These are phyloP conservation scores for Thecocarcelia acutangulata DNA, from an alignment of 2,888 invertebrate species.

Conservation along the genomic window DNA sequence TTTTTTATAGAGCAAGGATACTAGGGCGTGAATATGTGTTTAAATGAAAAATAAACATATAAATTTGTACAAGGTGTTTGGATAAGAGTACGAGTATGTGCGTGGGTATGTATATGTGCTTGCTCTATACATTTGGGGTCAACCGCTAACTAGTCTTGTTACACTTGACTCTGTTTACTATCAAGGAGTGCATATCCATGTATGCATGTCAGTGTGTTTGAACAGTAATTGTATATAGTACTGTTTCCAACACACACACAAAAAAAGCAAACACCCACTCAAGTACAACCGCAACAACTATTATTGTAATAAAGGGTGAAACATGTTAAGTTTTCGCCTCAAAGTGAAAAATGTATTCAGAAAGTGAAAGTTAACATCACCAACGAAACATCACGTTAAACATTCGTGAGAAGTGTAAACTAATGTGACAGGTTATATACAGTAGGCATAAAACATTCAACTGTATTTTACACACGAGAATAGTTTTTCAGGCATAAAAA, in stretches of 20 bases:
- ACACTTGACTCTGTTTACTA: conserved; percentile 65
- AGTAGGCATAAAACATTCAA: too few relatives aligned
- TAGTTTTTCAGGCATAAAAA: too few relatives aligned
- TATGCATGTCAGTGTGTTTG: conserved; percentile 10
- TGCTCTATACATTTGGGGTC: conserved; percentile 61
- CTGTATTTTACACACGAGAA: too few relatives aligned
- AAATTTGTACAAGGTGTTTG: background rate
- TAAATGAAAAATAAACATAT: too few relatives aligned
- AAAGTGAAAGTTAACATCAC: too few relatives aligned
- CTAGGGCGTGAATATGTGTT: conserved; percentile 54
- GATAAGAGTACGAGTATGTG: background rate
- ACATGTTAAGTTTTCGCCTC: too few relatives aligned
- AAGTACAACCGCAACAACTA: conserved; percentile 42
- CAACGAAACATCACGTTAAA: too few relatives aligned
- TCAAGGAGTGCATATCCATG: conserved; percentile 32
- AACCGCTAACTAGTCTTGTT: conserved; percentile 67
- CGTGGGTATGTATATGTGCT: conserved; percentile 13
- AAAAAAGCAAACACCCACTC: background rate
- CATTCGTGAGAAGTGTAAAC: too few relatives aligned
- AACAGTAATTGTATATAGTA: conserved; percentile 30
- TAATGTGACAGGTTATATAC: too few relatives aligned
- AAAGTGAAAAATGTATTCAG: too few relatives aligned
- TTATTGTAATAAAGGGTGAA: background rate
- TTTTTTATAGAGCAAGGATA: conserved; percentile 64
- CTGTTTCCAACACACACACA: conserved; percentile 16